These are phyloP conservation scores for Dendrocincla fuliginosa DNA, from an alignment of 2,797 vertebrate genomes.

Conservation along the genomic window DNA sequence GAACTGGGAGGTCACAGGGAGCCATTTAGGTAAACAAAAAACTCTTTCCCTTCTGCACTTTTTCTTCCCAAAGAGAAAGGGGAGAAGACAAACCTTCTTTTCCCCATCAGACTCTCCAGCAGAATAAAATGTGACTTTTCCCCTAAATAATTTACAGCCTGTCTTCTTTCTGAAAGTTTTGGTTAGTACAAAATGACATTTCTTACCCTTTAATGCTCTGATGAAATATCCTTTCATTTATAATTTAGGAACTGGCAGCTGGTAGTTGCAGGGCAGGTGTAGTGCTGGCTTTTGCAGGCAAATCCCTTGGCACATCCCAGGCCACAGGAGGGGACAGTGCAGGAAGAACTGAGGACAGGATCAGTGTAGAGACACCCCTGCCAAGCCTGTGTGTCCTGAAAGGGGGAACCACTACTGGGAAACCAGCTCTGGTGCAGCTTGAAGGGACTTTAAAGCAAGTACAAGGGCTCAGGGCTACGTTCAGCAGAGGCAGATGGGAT, in stretches of 20 bases:
- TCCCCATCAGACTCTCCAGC: slow-evolving; percentile 5
- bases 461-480: background rate
- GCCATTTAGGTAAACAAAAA: background rate
- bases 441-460: background rate
- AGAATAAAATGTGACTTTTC: slow-evolving; percentile 75
- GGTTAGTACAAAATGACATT: slow-evolving; percentile 58
- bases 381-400: background rate
- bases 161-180: slow-evolving; percentile 57
- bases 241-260: slow-evolving; percentile 68
- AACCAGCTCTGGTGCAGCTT: background rate
- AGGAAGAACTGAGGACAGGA: background rate
- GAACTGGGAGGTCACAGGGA: background rate
- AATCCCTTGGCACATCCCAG: background rate
- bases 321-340: background rate
- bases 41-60: background rate
- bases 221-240: slow-evolving; percentile 65
- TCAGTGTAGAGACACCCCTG: background rate
- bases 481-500: background rate
- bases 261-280: slow-evolving; percentile 47
- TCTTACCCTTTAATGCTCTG: slow-evolving; percentile 62
- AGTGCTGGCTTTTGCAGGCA: background rate
- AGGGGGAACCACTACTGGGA: background rate
- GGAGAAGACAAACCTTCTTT: background rate
- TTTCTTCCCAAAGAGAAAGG: background rate
- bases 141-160: slow-evolving; percentile 70